A percentile compares a stretch with the other conserved stretches of the same genome.
Evolutionary conservation across 2,888 invertebrate genomes (phyloP).

Genomic region (Xestia sexstrigata): DNA sequence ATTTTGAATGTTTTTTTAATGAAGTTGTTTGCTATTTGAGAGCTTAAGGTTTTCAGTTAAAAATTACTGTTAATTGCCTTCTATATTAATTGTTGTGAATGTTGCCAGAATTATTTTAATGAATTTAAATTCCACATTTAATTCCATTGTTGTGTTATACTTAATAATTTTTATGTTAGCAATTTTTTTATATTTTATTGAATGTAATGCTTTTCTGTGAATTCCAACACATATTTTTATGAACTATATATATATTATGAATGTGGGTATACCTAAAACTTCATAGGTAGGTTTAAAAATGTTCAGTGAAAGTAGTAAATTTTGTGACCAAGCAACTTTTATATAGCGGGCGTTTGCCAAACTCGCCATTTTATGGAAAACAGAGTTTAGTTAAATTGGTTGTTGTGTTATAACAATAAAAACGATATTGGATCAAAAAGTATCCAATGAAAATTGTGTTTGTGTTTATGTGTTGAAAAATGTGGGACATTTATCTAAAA

Average conservation of each 20-base stretch:
- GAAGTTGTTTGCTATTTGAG: neutral
- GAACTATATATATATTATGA: neutral
- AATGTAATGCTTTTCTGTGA: neutral
- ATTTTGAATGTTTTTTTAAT: neutral
- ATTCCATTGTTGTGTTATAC: slow-evolving; percentile 22
- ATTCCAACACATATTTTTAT: slow-evolving; percentile 2
- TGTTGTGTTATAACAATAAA: slow-evolving; percentile 16
- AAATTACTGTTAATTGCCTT: neutral
- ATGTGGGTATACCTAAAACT: slow-evolving; percentile 13
- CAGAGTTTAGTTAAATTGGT: slow-evolving; percentile 13
- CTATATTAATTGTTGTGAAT: slow-evolving; percentile 1
- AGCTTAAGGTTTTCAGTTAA: neutral
- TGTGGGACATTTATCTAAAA: neutral
- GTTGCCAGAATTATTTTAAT: slow-evolving; percentile 49
- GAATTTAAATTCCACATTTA: slow-evolving; percentile 31
- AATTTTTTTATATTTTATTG: slow-evolving; percentile 38
- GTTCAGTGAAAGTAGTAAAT: slow-evolving; percentile 30
- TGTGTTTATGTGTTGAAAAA: slow-evolving; percentile 7
- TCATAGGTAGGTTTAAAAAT: slow-evolving; percentile 22
- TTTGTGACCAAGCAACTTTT: slow-evolving; percentile 35
- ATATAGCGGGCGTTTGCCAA: slow-evolving; percentile 27
- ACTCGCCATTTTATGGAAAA: slow-evolving; percentile 17
- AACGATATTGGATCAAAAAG: slow-evolving; percentile 12
- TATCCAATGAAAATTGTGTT: slow-evolving; percentile 21
- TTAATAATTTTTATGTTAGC: slow-evolving; percentile 22